Percentiles rank a stretch among this genome's conserved stretches.
These are phyloP conservation scores for Trachurus trachurus DNA, from an alignment of 2,797 vertebrate species.

Conservation along the genomic window DNA sequence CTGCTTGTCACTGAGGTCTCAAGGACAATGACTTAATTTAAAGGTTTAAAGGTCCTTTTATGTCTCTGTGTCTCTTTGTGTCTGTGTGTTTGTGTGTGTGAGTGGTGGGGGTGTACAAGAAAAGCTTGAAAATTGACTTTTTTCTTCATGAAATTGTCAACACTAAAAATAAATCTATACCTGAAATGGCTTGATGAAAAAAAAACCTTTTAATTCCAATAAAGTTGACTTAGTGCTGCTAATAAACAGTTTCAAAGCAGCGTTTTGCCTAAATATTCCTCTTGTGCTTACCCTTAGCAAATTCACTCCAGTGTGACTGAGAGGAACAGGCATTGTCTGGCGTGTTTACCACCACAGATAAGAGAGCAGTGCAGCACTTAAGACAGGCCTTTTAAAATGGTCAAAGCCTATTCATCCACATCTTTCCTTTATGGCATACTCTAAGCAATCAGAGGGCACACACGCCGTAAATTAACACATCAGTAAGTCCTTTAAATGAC, in stretches of 20 bases:
- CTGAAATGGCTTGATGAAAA: not conserved
- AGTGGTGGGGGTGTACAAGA: not conserved
- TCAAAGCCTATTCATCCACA: conserved; percentile 64
- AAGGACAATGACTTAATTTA: conserved; percentile 41
- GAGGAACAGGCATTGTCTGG: conserved; percentile 60
- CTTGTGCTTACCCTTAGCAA: conserved; percentile 52
- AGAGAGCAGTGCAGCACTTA: conserved; percentile 71
- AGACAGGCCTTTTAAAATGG: conserved; percentile 68
- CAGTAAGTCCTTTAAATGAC: conserved; percentile 41
- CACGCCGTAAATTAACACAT: conserved; percentile 49
- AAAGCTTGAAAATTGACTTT: not conserved
- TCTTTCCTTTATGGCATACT: conserved; percentile 67
- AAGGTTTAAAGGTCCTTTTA: conserved; percentile 30
- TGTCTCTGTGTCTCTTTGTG: not conserved
- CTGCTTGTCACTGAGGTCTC: conserved; percentile 33
- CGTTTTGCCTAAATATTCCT: conserved; percentile 51
- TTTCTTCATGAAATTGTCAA: not conserved
- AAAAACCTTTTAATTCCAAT: not conserved
- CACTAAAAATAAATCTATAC: conserved; percentile 5
- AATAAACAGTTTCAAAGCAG: conserved; percentile 19
- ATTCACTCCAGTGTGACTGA: conserved; percentile 57
- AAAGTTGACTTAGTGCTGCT: not conserved
- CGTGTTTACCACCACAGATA: conserved; percentile 73
- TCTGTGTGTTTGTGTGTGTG: not conserved
- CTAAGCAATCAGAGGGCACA: conserved; percentile 61